Conservation (phyloP, 2,797 vertebrate genomes). For the Micromesistius poutassou region DNA sequence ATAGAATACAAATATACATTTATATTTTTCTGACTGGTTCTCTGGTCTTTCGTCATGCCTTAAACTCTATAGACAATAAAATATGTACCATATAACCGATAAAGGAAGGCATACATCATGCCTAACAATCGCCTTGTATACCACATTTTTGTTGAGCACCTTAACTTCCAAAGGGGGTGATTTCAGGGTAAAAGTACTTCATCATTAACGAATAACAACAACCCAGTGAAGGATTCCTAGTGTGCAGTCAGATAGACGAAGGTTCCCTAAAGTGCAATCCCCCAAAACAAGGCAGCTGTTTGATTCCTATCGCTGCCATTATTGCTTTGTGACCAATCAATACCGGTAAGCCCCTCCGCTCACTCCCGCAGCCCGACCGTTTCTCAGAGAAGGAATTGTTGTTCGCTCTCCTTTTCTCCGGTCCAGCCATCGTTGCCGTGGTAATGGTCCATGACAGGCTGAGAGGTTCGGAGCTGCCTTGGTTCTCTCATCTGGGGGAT, state of each 20-base stretch:
- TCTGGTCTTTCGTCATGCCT: neutral
- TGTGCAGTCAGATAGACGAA: neutral
- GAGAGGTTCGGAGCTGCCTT: neutral
- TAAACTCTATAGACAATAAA: neutral
- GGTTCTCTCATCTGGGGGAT: neutral
- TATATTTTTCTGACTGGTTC: neutral
- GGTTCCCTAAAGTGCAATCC: slow-evolving; percentile 26
- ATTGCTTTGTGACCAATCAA: slow-evolving; percentile 55
- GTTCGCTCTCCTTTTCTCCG: slow-evolving; percentile 37
- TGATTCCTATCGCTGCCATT: slow-evolving; percentile 45
- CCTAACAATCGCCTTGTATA: neutral
- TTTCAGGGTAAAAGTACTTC: neutral
- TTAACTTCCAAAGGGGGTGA: neutral
- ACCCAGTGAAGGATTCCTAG: neutral
- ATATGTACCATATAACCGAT: neutral
- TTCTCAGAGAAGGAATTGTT: slow-evolving; percentile 23
- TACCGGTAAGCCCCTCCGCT: slow-evolving; percentile 44
- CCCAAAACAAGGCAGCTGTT: slow-evolving; percentile 39
- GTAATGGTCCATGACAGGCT: neutral
- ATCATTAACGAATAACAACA: neutral
- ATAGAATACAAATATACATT: neutral
- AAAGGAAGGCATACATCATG: neutral
- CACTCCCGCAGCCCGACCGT: slow-evolving; percentile 15
- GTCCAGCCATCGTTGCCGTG: slow-evolving; percentile 29
- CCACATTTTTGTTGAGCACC: neutral